Base-by-base conservation (phyloP, 2,113 vertebrate genomes). In the Shinisaurus crocodilurus region DNA sequence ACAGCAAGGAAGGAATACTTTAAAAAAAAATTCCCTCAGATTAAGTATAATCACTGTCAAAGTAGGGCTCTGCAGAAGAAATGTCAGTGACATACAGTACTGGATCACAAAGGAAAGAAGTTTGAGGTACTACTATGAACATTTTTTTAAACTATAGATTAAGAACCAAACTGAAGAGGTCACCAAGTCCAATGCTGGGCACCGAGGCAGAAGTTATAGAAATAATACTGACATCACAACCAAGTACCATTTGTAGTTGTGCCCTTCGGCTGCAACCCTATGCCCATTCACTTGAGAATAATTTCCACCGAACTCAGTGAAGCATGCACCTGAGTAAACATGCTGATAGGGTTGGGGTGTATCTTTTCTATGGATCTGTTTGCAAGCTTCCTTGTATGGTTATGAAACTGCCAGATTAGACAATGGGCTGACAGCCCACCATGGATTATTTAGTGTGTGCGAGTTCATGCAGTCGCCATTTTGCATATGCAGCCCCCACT, bases 1-100 rank as follows among this genome's bases (percentile, higher is more conserved):
- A 85, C 63, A 92, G 43, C 57, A 92, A 92, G 3, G 76, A 45
- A 60, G 6, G 74, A 90, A 81, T 65, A 72, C 57, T 70, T 69
- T 43, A 6, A 16, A 54, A 54, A 54, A 54, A 20, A 43, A 86
- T 50, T 65, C 80, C 40, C 15, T 95, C 50, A 81, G 40, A 67
- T 69, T 57, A 63, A 77, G 40, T 70, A 81, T 18, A 65, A 84
- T 2, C 2, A 54, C 90, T 65, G 79, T 25, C 32, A 60, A 63
- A n/a, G 20, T 45, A 60, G 65, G 65, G 54, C 67, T 40, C n/a
- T 34, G 82, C 60, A 60, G 32, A 72, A 37, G 40, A 83, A 65
- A 75, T 40, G 29, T 13, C 13, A n/a, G 27, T 1, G 2, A 27
- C 72, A 54, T 32, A 84, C 23, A 18, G 43, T 29, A 32, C 32